These are phyloP conservation scores for Gopherus flavomarginatus DNA, from an alignment of 2,113 vertebrate genomes.

Conservation along the genomic window DNA sequence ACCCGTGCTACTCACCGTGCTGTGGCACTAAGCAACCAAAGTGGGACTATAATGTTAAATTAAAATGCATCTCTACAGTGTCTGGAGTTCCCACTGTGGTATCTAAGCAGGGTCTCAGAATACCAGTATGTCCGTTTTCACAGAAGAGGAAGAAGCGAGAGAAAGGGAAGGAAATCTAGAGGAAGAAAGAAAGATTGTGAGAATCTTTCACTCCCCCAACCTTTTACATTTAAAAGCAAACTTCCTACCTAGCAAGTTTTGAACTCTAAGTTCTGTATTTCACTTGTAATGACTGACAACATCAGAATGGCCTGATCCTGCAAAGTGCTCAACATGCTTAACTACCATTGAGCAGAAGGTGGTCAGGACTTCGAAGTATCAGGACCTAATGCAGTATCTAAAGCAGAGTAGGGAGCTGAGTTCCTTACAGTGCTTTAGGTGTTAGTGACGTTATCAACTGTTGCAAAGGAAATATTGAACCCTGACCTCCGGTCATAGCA, in stretches of 20 bases:
- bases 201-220: no score
- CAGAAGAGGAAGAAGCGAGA: no score
- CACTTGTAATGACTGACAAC: accelerated
- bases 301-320: neutral
- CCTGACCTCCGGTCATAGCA: neutral
- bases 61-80: no score
- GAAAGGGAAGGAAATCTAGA: no score
- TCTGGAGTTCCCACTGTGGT: no score
- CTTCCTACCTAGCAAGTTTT: neutral
- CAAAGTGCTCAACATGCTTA: accelerated
- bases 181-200: no score
- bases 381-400: neutral
- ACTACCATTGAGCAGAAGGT: neutral
- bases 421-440: neutral
- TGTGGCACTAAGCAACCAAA: no score
- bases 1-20: no score
- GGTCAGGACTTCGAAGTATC: neutral
- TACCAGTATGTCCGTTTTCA: no score
- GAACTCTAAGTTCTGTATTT: neutral
- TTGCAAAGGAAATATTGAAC: neutral
- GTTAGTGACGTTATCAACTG: neutral
- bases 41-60: no score
- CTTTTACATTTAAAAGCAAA: neutral
- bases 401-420: neutral
- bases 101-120: no score